Evolutionary conservation across 2,888 invertebrate species (phyloP).

Genomic region (Perithous albicinctus): DNA sequence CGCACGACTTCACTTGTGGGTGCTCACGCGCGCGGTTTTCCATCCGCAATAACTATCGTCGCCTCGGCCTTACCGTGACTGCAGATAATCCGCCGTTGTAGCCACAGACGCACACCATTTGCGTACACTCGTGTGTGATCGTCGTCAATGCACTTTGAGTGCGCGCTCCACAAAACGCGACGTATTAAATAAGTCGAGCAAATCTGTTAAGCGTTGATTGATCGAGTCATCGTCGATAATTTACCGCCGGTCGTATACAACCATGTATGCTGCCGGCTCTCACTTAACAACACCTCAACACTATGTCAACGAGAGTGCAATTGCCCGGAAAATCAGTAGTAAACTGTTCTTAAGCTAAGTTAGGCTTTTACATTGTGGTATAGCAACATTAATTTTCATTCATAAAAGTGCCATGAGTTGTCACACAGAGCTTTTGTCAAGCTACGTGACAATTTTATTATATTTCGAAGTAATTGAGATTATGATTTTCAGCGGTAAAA

Average conservation of each 20-base stretch:
- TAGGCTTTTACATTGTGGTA: not conserved
- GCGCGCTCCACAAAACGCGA: slow-evolving; percentile 17
- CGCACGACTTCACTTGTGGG: slow-evolving; percentile 47
- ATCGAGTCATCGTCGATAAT: slow-evolving; percentile 51
- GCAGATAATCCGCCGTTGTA: slow-evolving; percentile 23
- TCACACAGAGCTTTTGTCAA: not conserved
- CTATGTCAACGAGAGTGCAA: slow-evolving; percentile 32
- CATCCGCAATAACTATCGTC: slow-evolving; percentile 54
- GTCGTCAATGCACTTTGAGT: slow-evolving; percentile 46
- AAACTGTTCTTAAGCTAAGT: not conserved
- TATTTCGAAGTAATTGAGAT: slow-evolving; percentile 4
- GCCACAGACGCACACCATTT: not conserved
- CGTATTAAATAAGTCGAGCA: slow-evolving; percentile 6
- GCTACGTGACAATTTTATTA: not conserved
- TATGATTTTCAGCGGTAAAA: slow-evolving; percentile 33
- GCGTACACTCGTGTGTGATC: slow-evolving; percentile 28
- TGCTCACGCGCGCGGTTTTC: slow-evolving; percentile 45
- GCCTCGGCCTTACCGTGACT: slow-evolving; percentile 21
- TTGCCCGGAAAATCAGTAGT: slow-evolving; percentile 37
- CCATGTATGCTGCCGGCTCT: slow-evolving; percentile 1
- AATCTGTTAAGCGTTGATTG: slow-evolving; percentile 62
- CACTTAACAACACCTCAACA: not conserved
- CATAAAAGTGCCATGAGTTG: slow-evolving; percentile 22
- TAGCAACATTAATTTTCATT: slow-evolving; percentile 7
- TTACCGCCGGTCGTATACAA: slow-evolving; percentile 11